phyloP scores from a whole-genome alignment of 2,113 vertebrate species.

The Pterocles orientalis region DNA sequence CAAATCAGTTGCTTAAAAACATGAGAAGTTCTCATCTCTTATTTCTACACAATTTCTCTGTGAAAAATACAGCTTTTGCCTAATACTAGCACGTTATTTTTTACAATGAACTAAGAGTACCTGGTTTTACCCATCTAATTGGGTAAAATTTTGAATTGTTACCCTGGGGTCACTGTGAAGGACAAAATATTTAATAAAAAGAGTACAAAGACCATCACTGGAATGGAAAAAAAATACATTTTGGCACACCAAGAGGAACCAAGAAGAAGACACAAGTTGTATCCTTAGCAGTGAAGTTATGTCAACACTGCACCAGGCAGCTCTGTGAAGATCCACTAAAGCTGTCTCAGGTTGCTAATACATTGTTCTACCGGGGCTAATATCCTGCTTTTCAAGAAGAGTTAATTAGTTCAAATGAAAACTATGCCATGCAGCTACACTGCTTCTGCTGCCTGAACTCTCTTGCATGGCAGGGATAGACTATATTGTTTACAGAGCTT shows the following conservation, averaged over 20 bases:
- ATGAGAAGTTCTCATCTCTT: neutral
- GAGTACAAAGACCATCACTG: neutral
- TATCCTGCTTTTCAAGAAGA: neutral
- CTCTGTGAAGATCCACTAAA: neutral
- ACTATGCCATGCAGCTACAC: neutral
- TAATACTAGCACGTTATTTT: neutral
- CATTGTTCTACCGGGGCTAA: neutral
- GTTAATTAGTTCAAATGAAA: neutral
- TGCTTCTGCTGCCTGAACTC: neutral
- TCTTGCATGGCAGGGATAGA: neutral
- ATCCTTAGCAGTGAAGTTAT: neutral
- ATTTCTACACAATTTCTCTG: neutral
- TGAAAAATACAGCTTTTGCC: neutral
- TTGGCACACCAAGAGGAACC: neutral
- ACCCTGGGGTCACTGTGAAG: neutral
- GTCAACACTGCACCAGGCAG: neutral
- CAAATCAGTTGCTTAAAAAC: slow-evolving; percentile 18
- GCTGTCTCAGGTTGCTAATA: neutral
- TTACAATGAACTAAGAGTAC: neutral
- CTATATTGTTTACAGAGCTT: neutral
- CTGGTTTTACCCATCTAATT: neutral
- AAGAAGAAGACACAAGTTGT: neutral
- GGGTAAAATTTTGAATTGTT: neutral
- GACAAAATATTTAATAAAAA: neutral
- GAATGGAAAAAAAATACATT: neutral